Conservation (phyloP, 2,113 vertebrate genomes). For the Promerops cafer region DNA sequence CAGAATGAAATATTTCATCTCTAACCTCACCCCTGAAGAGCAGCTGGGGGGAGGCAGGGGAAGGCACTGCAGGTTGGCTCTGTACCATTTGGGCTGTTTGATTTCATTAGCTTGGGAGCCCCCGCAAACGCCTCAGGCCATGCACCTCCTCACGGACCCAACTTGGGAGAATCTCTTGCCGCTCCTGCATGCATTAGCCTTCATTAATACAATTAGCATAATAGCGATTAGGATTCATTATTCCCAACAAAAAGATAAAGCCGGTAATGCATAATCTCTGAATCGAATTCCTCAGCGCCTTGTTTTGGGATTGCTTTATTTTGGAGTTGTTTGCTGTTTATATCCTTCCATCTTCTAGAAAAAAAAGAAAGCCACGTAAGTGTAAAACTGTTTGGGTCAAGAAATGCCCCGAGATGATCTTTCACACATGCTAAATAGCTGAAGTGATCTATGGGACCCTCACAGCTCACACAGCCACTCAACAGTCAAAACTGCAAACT, state of each 20-base stretch:
- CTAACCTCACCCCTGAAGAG: neutral
- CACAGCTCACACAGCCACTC: neutral
- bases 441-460: conserved; percentile 19
- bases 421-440: conserved; percentile 16
- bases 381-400: conserved; percentile 29
- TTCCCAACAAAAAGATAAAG: conserved; percentile 39
- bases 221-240: neutral
- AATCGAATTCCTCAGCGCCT: neutral
- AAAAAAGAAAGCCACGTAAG: neutral
- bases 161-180: neutral
- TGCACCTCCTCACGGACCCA: conserved; percentile 13
- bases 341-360: neutral
- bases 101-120: neutral
- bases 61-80: neutral
- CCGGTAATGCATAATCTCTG: neutral
- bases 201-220: conserved; percentile 28
- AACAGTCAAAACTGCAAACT: neutral
- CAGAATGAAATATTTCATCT: neutral
- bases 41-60: neutral
- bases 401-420: neutral
- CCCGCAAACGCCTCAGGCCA: neutral
- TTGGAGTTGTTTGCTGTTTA: conserved; percentile 26
- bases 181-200: conserved; percentile 24
- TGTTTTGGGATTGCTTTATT: conserved; percentile 9
- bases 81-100: neutral